Conservation (phyloP, 2,113 vertebrate species). For the Marcusenius ussheri region DNA sequence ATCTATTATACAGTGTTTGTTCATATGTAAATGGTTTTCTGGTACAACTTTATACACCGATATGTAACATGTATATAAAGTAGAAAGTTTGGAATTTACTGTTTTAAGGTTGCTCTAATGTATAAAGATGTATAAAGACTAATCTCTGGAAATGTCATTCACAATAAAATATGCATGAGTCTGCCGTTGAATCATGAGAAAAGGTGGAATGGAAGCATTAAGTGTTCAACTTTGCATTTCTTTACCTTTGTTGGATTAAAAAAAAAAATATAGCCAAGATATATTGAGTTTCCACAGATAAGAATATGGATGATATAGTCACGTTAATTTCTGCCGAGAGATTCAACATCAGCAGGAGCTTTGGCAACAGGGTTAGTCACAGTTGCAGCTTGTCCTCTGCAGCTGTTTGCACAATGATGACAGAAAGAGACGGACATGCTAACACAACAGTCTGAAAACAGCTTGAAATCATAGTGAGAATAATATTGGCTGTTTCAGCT, state of each 20-base stretch:
- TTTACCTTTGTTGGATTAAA: no score
- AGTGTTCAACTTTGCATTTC: background rate
- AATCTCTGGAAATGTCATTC: background rate
- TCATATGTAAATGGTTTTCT: constrained; percentile 1
- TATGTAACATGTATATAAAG: constrained; percentile 9
- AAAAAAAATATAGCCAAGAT: background rate
- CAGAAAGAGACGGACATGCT: background rate
- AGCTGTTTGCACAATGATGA: background rate
- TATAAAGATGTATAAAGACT: constrained; percentile 8
- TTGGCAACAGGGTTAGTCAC: background rate
- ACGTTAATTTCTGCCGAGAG: background rate
- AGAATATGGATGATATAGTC: background rate
- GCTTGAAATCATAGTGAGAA: background rate
- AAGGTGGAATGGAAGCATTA: background rate
- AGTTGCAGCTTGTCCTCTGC: background rate
- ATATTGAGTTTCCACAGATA: background rate
- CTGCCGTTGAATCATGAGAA: background rate
- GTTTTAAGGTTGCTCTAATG: background rate
- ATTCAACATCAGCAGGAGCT: background rate
- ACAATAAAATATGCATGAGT: background rate
- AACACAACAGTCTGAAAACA: background rate
- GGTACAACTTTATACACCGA: background rate
- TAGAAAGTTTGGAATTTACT: background rate
- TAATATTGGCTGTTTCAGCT: background rate
- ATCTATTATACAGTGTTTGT: background rate